Evolutionary conservation across 1,140 invertebrate genomes (phyloP).

Genomic region (Drosophila grimshawi): DNA sequence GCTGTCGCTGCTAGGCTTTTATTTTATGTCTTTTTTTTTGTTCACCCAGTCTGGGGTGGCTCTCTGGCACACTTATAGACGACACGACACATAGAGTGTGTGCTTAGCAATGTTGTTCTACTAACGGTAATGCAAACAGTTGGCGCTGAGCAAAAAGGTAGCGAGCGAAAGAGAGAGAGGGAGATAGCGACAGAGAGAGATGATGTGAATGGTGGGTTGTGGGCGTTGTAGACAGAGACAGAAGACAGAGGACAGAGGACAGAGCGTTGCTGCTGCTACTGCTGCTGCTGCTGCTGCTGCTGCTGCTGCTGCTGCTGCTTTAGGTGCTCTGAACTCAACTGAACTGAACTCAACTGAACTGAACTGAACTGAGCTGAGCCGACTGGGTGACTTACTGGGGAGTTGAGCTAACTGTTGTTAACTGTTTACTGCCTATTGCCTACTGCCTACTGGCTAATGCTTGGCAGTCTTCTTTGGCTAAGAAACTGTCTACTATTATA

Average conservation of each 20-base stretch:
- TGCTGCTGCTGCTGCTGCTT: conserved; percentile 22
- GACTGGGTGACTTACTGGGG: conserved; percentile 56
- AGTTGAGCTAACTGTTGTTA: conserved; percentile 21
- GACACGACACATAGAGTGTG: conserved; percentile 68
- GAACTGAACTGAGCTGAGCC: conserved; percentile 31
- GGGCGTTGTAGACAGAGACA: conserved; percentile 31
- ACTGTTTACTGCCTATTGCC: conserved; percentile 30
- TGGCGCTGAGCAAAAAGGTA: conserved; percentile 29
- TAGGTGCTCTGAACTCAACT: conserved; percentile 77
- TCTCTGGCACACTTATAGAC: conserved; percentile 77
- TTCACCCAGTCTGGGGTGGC: conserved; percentile 49
- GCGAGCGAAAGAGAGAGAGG: conserved; percentile 11
- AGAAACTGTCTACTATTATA: conserved; percentile 40
- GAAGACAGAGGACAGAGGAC: conserved; percentile 42
- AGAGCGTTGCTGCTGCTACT: no score
- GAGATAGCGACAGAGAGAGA: not conserved
- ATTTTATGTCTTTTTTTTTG: conserved; percentile 38
- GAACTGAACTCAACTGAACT: conserved; percentile 61
- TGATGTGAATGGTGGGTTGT: not conserved
- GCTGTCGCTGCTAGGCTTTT: conserved; percentile 56
- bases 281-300: conserved; percentile 2
- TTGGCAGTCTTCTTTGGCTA: conserved; percentile 23
- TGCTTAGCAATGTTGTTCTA: conserved; percentile 80
- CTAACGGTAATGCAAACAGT: conserved; percentile 83
- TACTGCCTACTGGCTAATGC: conserved; percentile 7